Conservation (phyloP, 2,113 vertebrate genomes). For the Hyperopisus bebe region DNA sequence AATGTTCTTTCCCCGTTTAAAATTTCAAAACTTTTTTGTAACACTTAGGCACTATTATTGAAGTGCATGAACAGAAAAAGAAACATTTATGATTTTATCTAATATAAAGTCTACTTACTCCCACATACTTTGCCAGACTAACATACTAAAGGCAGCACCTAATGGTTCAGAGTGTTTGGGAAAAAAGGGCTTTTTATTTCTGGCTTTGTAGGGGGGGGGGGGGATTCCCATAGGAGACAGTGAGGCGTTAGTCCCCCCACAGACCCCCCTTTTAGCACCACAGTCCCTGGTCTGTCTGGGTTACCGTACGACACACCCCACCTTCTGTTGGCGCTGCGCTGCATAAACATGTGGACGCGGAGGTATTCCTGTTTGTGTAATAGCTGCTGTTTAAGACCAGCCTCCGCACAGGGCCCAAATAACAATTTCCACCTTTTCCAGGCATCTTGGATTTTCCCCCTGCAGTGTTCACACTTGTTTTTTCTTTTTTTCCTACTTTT, state of each 20-base stretch:
- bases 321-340: not conserved
- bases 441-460: not conserved
- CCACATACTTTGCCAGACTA: not conserved
- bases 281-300: not conserved
- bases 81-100: not conserved
- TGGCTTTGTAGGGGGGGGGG: constrained; percentile 9
- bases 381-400: not conserved
- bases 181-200: constrained; percentile 24
- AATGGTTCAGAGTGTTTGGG: constrained; percentile 13
- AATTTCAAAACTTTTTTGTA: not conserved
- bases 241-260: not conserved
- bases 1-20: not conserved
- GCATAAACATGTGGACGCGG: constrained; percentile 3
- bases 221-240: constrained; percentile 25
- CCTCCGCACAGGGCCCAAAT: not conserved
- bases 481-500: not conserved
- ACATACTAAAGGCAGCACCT: not conserved
- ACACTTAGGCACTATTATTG: not conserved
- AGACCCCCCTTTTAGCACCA: not conserved
- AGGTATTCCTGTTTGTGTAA: constrained; percentile 13
- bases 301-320: not conserved
- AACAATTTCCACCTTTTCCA: constrained; percentile 1
- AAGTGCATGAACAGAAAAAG: not conserved
- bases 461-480: not conserved
- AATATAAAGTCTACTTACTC: not conserved